Base-by-base conservation (phyloP, 2,888 invertebrate genomes). In the Agriotes lineatus region DNA sequence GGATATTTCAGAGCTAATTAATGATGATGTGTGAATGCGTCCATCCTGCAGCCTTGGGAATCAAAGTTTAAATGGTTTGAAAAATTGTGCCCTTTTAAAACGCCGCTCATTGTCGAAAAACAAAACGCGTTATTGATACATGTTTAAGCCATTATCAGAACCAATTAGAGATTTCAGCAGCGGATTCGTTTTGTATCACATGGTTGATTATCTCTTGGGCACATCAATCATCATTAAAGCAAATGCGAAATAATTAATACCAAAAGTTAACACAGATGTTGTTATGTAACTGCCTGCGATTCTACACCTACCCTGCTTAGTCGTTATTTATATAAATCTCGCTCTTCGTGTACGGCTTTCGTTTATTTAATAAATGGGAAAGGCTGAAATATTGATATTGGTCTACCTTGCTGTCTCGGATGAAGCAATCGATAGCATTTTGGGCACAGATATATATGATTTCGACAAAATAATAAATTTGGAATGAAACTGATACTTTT, bases 161-260 rank as follows among this genome's bases (percentile, higher is more conserved):
- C 48, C 42, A 54, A 35, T 66, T 61, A 61, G 52, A 54, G 22
- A 54, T 50, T 66, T 59, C 33, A 52, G 14, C 20, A 19, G 25
- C 42, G 12, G 35, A 66, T 52, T 44, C 25, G 42, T 61, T 56
- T 56, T 66, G 44, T 35, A 60, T 66, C 45, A 67, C 33, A 44
- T 52, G 54, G 39, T 54, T 50, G 48, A 58, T 48, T 60, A 60
- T 44, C 39, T 61, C 30, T 45, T 56, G 12, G 10, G 35, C 33
- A 5, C 39, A 67, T 67, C 61, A 67, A 67, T 67, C 61, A 57
- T 61, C 57, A 62, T 67, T 67, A 67, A 39, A 30, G 19, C 35
- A 54, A 52, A 56, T 66, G 42, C 22, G 58, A 42, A 25, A 33
- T 57, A 52, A 52, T 52, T 52, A 30, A 52, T 14, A 52, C 19